Conservation (phyloP, 2,113 vertebrate genomes). For the Octodon degus region DNA sequence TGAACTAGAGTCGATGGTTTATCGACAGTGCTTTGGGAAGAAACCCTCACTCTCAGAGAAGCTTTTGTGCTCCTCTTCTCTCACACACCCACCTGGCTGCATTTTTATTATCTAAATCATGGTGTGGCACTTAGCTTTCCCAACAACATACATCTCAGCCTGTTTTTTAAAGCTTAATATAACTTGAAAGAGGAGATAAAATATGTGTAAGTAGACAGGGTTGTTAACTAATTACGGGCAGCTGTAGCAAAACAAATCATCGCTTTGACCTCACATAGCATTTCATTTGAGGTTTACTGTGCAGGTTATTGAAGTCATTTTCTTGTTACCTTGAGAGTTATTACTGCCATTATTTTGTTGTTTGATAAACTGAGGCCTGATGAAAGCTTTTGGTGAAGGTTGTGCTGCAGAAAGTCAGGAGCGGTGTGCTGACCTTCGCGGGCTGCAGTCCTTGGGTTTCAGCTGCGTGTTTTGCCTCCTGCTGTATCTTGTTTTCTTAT, state of each 20-base stretch:
- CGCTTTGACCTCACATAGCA: slow-evolving; percentile 13
- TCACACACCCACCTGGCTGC: neutral
- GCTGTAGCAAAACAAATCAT: slow-evolving; percentile 18
- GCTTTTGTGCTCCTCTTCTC: neutral
- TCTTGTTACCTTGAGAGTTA: slow-evolving; percentile 53
- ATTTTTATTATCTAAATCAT: neutral
- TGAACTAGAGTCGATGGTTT: neutral
- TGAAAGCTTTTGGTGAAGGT: neutral
- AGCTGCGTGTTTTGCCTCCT: neutral
- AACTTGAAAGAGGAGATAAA: slow-evolving; percentile 55
- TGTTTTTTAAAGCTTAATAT: slow-evolving; percentile 14
- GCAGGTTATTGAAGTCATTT: slow-evolving; percentile 37
- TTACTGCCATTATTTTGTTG: neutral
- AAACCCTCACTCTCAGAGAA: neutral
- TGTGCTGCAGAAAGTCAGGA: neutral
- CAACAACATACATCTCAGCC: neutral
- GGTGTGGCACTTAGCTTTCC: neutral
- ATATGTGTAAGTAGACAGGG: neutral
- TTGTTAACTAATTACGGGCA: neutral
- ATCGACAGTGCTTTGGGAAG: neutral
- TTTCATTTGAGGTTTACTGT: slow-evolving; percentile 29
- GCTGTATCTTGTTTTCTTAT: neutral
- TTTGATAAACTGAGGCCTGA: slow-evolving; percentile 49
- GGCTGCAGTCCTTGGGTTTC: neutral
- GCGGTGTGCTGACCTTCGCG: neutral